A percentile compares a stretch with the other conserved stretches of the same genome.
Conservation (phyloP, 2,113 vertebrate species). For the Tichodroma muraria region DNA sequence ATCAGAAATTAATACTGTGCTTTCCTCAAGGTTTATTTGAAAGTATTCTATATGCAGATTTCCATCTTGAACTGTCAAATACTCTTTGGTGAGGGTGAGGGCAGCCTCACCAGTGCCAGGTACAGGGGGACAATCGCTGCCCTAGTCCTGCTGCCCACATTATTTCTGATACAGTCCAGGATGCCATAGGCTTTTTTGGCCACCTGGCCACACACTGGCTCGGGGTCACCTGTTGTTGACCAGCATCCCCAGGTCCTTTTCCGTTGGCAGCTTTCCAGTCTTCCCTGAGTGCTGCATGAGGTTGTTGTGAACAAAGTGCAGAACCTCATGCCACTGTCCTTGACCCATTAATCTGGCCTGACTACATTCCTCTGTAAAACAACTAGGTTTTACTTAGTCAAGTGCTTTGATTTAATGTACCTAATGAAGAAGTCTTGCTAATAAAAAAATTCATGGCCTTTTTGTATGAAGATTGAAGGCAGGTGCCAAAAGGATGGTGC, state of each 20-base stretch:
- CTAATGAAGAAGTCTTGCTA: background rate
- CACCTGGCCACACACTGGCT: rapidly evolving
- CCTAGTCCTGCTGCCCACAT: background rate
- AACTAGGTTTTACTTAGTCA: background rate
- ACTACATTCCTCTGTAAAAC: background rate
- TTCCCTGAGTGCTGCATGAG: background rate
- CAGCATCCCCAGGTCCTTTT: background rate
- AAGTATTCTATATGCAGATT: background rate
- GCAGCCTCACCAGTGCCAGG: rapidly evolving
- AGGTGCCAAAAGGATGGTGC: background rate
- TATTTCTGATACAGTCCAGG: background rate
- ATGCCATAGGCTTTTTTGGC: background rate
- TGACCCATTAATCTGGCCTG: rapidly evolving
- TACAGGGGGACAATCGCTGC: rapidly evolving
- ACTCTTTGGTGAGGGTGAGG: background rate
- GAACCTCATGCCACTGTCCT: background rate
- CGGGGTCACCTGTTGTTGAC: rapidly evolving
- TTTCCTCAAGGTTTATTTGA: background rate
- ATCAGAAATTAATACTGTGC: background rate
- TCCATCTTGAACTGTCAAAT: background rate
- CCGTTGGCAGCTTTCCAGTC: rapidly evolving
- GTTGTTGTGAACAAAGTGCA: background rate
- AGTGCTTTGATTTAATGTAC: background rate
- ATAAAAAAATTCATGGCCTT: background rate
- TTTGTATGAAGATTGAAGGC: background rate